Percentiles rank a stretch among this genome's conserved stretches.
phyloP scores from a whole-genome alignment of 1,140 invertebrate species.

The Temnothorax nylanderi region DNA sequence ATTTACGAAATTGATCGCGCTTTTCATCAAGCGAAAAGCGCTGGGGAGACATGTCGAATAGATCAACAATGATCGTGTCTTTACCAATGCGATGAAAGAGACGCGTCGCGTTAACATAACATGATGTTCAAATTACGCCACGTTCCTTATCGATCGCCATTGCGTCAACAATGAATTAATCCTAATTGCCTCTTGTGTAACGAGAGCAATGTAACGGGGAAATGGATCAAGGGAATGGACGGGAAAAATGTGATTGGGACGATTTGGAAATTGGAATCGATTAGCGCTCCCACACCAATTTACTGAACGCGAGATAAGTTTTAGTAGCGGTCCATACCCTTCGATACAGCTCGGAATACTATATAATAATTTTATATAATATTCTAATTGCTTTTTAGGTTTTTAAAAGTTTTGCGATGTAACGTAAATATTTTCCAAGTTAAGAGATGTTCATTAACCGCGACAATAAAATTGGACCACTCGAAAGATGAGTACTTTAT shows the following conservation, averaged over 20 bases:
- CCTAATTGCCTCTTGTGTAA: conserved; percentile 19
- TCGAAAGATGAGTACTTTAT: too few relatives aligned
- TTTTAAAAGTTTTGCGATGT: too few relatives aligned
- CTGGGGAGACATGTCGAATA: background rate
- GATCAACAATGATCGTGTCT: conserved; percentile 9
- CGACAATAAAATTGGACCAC: too few relatives aligned
- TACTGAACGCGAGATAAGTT: background rate
- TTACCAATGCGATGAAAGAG: conserved; percentile 24
- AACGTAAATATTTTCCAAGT: too few relatives aligned
- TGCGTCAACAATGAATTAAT: conserved; percentile 33
- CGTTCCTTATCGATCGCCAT: background rate
- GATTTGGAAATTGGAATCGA: background rate
- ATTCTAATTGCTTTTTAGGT: background rate
- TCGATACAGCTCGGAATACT: background rate
- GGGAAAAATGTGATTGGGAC: background rate
- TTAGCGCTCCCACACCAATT: background rate
- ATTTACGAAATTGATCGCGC: conserved; percentile 19
- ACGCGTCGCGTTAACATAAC: background rate
- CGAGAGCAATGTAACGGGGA: background rate
- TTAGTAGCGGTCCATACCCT: background rate
- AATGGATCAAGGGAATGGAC: background rate
- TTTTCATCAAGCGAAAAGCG: conserved; percentile 13
- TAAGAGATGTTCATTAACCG: too few relatives aligned
- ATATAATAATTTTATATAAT: background rate
- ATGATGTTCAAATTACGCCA: background rate